phyloP scores from a whole-genome alignment of 2,797 vertebrate species.

The Urocyon cinereoargenteus region DNA sequence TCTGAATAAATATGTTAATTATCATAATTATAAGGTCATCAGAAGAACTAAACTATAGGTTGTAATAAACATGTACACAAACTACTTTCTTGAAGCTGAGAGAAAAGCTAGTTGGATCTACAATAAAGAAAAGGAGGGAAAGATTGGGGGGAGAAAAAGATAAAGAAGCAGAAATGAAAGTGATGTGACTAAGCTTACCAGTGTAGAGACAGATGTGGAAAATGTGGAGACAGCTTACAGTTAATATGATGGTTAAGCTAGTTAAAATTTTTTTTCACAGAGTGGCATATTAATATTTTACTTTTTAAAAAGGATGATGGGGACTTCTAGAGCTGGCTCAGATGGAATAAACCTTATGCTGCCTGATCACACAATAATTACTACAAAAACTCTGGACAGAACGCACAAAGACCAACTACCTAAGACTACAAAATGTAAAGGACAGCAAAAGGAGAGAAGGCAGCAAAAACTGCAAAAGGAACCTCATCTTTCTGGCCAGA shows the following conservation, averaged over 20 bases:
- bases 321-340: background rate
- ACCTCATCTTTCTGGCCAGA: background rate
- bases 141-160: background rate
- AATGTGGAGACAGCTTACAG: background rate
- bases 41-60: constrained; percentile 53
- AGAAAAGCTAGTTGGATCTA: background rate
- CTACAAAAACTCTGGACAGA: background rate
- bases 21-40: constrained; percentile 52
- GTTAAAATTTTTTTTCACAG: background rate
- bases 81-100: background rate
- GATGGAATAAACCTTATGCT: background rate
- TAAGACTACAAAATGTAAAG: background rate
- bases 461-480: constrained; percentile 16
- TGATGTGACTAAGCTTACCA: background rate
- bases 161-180: background rate
- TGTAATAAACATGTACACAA: constrained; percentile 28
- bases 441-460: background rate
- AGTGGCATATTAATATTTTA: background rate
- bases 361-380: background rate
- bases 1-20: constrained; percentile 60
- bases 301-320: constrained; percentile 24
- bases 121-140: background rate
- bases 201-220: background rate
- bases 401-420: background rate
- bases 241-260: background rate